Evolutionary conservation across 2,888 invertebrate species (phyloP), one percentile per base, ranked within the genome.

Genomic region (Frankliniella fusca): DNA sequence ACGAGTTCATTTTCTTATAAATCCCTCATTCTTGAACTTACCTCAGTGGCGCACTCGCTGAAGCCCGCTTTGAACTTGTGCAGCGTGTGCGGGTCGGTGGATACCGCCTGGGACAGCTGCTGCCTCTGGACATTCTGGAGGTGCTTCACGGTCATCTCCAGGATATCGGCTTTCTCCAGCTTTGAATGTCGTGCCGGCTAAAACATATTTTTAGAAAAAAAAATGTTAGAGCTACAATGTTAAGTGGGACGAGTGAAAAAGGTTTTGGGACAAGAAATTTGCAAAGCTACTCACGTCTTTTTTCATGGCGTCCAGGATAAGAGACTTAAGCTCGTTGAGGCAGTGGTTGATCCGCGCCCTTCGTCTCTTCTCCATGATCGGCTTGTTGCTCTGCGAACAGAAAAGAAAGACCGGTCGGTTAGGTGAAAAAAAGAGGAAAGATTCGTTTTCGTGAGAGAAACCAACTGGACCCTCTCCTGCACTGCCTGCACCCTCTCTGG

Each of bases 101-200:
- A 93, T 85, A 94, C 94, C 48, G 95, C 94, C 85, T 94, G 92
- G 12, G 94, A 94, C 80, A 94, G 89, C 88, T 97, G 97, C 87
- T 96, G 96, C 18, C 95, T 91, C 87, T 97, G 97, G 23, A 98
- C 90, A 84, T 94, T 94, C 87, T 97, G 95, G 81, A 98, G 90
- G 87, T 97, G 97, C 87, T 96, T 95, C 80, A 98, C 97, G 0
- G 97, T 97, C 91, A 97, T 93, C 89, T 98, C 98, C 82, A 98
- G 90, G 85, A 98, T 97, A 88, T 98, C 98, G 0, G 98, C 97
- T 87, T 98, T 98, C 88, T 98, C 98, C 86, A 98, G 90, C 88
- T 98, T 98, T 9, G 96, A 96, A 89, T 97, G 97, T 83, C 97
- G 92, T 2, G 96, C 93, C 65, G 97, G 96, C 96, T 97, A 91